Conservation (phyloP, 2,113 vertebrate genomes). For the Neomonachus schauinslandi region DNA sequence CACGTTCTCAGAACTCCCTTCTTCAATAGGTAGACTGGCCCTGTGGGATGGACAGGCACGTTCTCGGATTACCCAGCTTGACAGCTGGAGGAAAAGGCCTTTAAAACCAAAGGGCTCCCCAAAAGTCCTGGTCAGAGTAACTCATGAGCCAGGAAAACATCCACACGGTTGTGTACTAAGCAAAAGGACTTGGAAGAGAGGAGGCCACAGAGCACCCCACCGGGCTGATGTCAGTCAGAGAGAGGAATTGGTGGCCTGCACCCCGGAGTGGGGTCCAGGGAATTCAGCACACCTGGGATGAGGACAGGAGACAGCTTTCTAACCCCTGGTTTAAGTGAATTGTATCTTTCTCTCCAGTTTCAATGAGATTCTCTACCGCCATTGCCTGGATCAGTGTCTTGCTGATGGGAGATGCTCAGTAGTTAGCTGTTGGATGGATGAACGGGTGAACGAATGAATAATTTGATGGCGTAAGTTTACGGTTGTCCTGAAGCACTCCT, state of each 20-base stretch:
- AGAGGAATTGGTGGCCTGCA: background rate
- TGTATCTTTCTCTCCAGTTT: background rate
- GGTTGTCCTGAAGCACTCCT: background rate
- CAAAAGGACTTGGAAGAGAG: background rate
- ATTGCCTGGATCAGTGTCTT: background rate
- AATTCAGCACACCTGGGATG: background rate
- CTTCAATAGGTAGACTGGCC: fast-evolving
- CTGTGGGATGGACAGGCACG: background rate
- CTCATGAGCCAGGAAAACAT: background rate
- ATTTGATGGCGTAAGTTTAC: background rate
- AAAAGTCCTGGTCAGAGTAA: background rate
- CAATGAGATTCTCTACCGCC: background rate
- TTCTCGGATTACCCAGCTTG: background rate
- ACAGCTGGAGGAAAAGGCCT: background rate
- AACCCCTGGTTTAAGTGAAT: background rate
- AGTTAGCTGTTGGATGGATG: background rate
- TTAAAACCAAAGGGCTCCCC: background rate
- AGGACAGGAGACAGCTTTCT: background rate
- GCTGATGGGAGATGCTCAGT: background rate
- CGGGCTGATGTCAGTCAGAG: background rate
- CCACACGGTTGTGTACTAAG: fast-evolving
- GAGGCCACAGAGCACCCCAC: background rate
- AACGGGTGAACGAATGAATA: conserved; percentile 1
- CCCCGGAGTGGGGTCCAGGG: background rate
- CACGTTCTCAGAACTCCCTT: fast-evolving